Conservation (phyloP, 1,140 invertebrate species). For the Drosophila malerkotliana region DNA sequence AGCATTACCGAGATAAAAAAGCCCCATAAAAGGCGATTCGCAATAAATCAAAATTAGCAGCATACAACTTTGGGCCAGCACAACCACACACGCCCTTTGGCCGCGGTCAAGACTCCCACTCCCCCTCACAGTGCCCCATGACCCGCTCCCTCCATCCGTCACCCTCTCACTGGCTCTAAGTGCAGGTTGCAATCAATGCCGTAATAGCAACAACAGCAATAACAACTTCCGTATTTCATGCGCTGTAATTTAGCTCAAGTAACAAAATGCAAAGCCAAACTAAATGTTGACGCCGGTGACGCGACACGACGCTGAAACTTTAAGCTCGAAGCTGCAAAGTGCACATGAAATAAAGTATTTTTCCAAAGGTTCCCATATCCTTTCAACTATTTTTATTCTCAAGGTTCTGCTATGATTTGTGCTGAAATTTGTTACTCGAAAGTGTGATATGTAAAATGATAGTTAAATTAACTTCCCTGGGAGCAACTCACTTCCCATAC, state of each 20-base stretch:
- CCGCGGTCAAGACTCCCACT: conserved; percentile 10
- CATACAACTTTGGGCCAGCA: conserved; percentile 57
- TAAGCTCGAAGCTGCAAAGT: not conserved
- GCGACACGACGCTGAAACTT: conserved; percentile 29
- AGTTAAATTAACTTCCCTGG: too few species aligned
- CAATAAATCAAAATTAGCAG: conserved; percentile 72
- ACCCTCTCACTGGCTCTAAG: conserved; percentile 10
- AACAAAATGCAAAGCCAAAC: conserved; percentile 57
- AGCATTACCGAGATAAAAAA: conserved; percentile 52
- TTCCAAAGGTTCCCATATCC: not conserved
- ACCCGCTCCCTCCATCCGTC: not conserved
- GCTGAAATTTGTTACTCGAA: too few species aligned
- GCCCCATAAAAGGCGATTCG: conserved; percentile 37
- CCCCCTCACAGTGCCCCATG: not conserved
- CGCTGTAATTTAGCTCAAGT: conserved; percentile 68
- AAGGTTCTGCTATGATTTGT: too few species aligned
- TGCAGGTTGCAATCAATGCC: conserved; percentile 61
- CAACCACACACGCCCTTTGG: conserved; percentile 56
- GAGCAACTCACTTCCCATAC: too few species aligned
- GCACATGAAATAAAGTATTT: conserved; percentile 6
- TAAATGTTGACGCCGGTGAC: conserved; percentile 54
- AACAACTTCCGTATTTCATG: conserved; percentile 73
- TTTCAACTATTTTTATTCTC: not conserved
- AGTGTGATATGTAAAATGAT: too few species aligned
- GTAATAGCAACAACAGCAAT: conserved; percentile 58